Conservation (phyloP, 2,797 vertebrate genomes). For the Psittacula derbiana region DNA sequence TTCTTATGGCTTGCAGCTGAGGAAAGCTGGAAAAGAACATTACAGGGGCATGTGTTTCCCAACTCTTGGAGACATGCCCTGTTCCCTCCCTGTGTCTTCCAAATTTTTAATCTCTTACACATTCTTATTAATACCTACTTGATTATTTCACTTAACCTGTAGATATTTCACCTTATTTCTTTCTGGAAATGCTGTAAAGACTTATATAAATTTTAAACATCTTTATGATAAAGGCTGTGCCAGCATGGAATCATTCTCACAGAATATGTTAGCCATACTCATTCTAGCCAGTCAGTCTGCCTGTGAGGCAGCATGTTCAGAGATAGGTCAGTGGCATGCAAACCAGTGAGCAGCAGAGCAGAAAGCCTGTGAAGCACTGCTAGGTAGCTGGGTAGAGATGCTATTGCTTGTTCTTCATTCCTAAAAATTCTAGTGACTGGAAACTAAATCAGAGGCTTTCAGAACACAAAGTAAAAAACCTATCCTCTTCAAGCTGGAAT, state of each 20-base stretch:
- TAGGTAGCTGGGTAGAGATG: not conserved
- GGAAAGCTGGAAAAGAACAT: not conserved
- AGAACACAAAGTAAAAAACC: not conserved
- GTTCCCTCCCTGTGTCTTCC: not conserved
- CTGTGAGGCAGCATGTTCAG: not conserved
- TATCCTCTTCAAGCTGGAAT: not conserved
- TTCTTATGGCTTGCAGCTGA: not conserved
- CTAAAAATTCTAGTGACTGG: not conserved
- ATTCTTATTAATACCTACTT: not conserved
- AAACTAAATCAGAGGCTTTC: not conserved
- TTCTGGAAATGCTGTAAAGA: not conserved
- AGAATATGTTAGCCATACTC: not conserved
- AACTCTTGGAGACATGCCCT: not conserved
- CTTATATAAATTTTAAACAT: not conserved
- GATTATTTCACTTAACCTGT: not conserved
- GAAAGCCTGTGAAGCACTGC: not conserved
- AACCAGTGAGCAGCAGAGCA: not conserved
- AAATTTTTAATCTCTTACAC: not conserved
- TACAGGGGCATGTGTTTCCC: not conserved
- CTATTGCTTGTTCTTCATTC: not conserved
- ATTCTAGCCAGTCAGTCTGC: not conserved
- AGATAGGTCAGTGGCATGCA: not conserved
- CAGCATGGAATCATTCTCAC: not conserved
- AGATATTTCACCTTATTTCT: not conserved
- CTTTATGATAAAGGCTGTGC: not conserved